Conservation (phyloP, 2,113 vertebrate genomes). For the Chrysochloris asiatica region DNA sequence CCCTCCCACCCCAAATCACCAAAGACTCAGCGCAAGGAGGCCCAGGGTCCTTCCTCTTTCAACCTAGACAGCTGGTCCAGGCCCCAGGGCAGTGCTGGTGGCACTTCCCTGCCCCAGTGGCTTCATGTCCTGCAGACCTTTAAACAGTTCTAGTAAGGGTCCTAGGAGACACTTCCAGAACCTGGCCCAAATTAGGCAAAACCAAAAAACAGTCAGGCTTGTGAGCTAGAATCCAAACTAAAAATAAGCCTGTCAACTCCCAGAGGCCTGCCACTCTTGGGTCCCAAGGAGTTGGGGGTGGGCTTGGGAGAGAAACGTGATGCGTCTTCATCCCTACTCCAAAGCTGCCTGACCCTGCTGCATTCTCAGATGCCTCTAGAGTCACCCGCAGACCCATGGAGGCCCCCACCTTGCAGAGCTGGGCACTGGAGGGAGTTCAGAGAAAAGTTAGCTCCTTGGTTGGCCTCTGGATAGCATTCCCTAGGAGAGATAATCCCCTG, state of each 20-base stretch:
- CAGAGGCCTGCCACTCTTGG: not conserved
- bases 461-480: not conserved
- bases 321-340: not conserved
- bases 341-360: not conserved
- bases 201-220: not conserved
- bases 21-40: constrained; percentile 54
- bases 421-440: not conserved
- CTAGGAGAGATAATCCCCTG: not conserved
- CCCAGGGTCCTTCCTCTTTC: constrained; percentile 69
- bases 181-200: constrained; percentile 56
- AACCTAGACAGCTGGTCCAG: not conserved
- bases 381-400: not conserved
- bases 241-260: constrained; percentile 49
- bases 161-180: not conserved
- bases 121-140: not conserved
- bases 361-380: not conserved
- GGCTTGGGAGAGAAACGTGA: not conserved
- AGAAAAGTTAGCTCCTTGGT: not conserved
- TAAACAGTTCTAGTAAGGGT: not conserved
- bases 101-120: not conserved
- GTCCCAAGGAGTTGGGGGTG: not conserved
- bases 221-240: constrained; percentile 28
- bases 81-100: not conserved
- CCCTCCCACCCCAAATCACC: constrained; percentile 66
- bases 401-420: not conserved